These are phyloP conservation scores for Pantelozetes paolii DNA, from an alignment of 2,888 invertebrate genomes.

Conservation along the genomic window DNA sequence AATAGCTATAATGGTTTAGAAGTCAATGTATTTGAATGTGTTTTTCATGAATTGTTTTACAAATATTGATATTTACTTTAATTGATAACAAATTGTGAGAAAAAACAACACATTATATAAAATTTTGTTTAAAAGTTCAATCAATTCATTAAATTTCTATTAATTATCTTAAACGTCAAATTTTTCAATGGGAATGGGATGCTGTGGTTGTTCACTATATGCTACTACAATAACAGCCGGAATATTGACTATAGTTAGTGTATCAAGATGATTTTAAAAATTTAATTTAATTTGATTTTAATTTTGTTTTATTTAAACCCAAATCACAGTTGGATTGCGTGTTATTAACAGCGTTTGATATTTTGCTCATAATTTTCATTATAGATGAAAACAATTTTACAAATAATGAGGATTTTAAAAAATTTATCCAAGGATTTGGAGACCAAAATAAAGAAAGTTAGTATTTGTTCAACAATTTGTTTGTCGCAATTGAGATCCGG, in stretches of 20 bases:
- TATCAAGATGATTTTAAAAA: neutral
- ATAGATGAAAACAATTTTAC: neutral
- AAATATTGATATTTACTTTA: too few species aligned
- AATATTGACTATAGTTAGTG: neutral
- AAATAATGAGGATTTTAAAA: neutral
- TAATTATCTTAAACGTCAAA: too few species aligned
- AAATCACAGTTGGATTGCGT: conserved; percentile 10
- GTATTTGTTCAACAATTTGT: too few species aligned
- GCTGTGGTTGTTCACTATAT: conserved; percentile 19
- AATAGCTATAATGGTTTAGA: too few species aligned
- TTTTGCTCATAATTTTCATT: neutral
- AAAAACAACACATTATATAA: too few species aligned
- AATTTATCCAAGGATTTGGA: neutral
- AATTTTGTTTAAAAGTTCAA: too few species aligned
- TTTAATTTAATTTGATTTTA: too few species aligned
- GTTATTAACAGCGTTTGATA: neutral
- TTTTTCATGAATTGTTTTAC: too few species aligned
- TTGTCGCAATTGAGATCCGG: too few species aligned
- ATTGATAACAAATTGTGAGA: too few species aligned
- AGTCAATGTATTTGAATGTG: too few species aligned
- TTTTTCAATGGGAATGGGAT: conserved; percentile 8
- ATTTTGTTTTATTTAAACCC: neutral
- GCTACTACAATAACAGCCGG: conserved; percentile 22
- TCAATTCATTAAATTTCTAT: too few species aligned
- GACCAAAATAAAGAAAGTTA: neutral